phyloP scores from a whole-genome alignment of 1,140 invertebrate species.

The Aphelinus atriplicis region DNA sequence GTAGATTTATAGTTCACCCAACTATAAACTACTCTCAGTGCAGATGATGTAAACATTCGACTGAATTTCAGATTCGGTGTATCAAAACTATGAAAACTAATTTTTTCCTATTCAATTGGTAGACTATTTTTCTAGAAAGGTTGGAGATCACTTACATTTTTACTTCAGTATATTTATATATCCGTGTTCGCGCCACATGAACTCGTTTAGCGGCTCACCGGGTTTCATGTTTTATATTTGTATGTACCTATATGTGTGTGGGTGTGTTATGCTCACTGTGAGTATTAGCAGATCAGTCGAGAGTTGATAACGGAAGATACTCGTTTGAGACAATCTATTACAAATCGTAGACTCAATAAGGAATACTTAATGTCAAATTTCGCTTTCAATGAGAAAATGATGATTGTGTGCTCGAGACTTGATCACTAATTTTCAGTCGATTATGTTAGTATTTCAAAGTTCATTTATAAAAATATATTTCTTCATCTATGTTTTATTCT shows the following conservation, averaged over 20 bases:
- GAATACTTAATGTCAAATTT: slow-evolving; percentile 27
- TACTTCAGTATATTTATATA: no score
- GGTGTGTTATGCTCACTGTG: slow-evolving; percentile 14
- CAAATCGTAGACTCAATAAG: slow-evolving; percentile 25
- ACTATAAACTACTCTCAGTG: no score
- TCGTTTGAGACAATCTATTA: slow-evolving; percentile 20
- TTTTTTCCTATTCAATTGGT: no score
- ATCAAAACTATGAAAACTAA: no score
- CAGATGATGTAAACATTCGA: no score
- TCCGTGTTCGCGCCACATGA: no score
- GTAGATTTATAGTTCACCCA: no score
- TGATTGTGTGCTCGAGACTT: neutral
- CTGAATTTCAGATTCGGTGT: no score
- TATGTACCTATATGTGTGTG: slow-evolving; percentile 10
- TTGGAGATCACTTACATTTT: no score
- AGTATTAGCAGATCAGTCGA: slow-evolving; percentile 37
- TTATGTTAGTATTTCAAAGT: neutral
- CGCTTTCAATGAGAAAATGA: no score
- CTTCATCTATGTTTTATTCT: neutral
- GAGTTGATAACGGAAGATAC: slow-evolving; percentile 29
- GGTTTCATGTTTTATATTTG: slow-evolving; percentile 10
- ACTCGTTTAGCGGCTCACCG: slow-evolving; percentile 19
- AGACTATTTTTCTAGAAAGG: no score
- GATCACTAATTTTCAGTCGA: neutral
- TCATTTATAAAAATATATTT: slow-evolving; percentile 21